Base-by-base conservation (phyloP, 2,113 vertebrate species). In the Brachirus orientalis region DNA sequence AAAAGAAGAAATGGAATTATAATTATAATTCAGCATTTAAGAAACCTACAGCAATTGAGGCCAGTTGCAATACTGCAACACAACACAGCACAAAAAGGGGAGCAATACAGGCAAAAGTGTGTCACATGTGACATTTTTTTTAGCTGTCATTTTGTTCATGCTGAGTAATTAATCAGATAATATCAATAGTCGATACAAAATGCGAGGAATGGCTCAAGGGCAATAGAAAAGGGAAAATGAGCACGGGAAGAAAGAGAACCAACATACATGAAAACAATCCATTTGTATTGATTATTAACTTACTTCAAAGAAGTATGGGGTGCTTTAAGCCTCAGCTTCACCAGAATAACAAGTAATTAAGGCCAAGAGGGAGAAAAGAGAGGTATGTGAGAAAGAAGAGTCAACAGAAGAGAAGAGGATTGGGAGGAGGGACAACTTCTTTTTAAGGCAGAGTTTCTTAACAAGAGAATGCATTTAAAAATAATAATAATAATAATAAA, bases 361-460 rank as follows among this genome's bases (percentile, higher is more conserved):
- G 66, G 33, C 47, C 52, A 54, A 41, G 11, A 48, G 10, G 38
- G 41, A 40, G 50, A 40, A 16, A 33, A n/a, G n/a, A n/a, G n/a
- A n/a, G n/a, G n/a, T n/a, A n/a, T n/a, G n/a, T n/a, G n/a, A n/a
- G n/a, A n/a, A n/a, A 62, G 18, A 72, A 63, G 53, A 47, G 46
- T 66, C 41, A 46, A 5, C 19, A 45, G 50, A 18, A 43, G 62
- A 71, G 51, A 10, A 72, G 63, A 84, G 60, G 69, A 68, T 50
- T 64, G 10, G 43, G 64, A 45, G 50, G 51, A 41, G 58, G 13
- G 47, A 19, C 22, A 38, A 35, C 18, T 37, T 65, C 22, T 52
- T 45, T 18, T 18, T n/a, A n/a, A n/a, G n/a, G n/a, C n/a, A n/a
- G 45, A 80, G 65, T 69, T 83, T 79, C 61, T 82, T 66, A 74